Conservation (phyloP, 2,888 invertebrate species). For the Agriopis leucophaearia region DNA sequence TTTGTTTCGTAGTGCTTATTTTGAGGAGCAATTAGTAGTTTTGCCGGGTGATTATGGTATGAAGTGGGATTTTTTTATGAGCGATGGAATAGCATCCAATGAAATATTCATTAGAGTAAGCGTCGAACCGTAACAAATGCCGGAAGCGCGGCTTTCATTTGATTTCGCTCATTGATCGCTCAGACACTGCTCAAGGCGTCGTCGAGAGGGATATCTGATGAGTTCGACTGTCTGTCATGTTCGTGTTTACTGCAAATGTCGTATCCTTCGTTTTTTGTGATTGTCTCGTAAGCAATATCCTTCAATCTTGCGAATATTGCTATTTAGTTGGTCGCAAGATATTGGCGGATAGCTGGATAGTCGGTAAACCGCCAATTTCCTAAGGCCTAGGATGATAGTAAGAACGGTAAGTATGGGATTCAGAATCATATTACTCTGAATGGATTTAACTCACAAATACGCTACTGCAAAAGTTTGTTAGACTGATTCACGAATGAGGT, state of each 20-base stretch:
- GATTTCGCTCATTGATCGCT: constrained; percentile 27
- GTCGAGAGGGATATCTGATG: constrained; percentile 16
- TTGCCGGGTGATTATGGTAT: not conserved
- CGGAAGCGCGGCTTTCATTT: constrained; percentile 28
- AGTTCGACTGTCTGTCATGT: constrained; percentile 14
- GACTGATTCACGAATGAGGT: not conserved
- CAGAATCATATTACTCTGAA: not conserved
- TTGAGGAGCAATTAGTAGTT: not conserved
- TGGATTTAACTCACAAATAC: not conserved
- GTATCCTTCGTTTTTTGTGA: not conserved
- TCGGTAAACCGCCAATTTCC: not conserved
- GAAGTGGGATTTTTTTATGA: not conserved
- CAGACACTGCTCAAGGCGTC: constrained; percentile 23
- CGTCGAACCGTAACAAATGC: constrained; percentile 26
- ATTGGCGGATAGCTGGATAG: not conserved
- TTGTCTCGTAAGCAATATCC: constrained; percentile 12
- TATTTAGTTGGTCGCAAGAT: not conserved
- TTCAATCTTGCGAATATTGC: constrained; percentile 7
- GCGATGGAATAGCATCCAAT: constrained; percentile 6
- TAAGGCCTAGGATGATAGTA: not conserved
- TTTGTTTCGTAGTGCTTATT: not conserved
- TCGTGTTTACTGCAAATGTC: not conserved
- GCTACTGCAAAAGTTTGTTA: not conserved
- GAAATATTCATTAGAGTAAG: constrained; percentile 39
- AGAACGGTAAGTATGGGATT: not conserved